phyloP scores from a whole-genome alignment of 2,888 invertebrate genomes.

The Plagiodera versicolora region DNA sequence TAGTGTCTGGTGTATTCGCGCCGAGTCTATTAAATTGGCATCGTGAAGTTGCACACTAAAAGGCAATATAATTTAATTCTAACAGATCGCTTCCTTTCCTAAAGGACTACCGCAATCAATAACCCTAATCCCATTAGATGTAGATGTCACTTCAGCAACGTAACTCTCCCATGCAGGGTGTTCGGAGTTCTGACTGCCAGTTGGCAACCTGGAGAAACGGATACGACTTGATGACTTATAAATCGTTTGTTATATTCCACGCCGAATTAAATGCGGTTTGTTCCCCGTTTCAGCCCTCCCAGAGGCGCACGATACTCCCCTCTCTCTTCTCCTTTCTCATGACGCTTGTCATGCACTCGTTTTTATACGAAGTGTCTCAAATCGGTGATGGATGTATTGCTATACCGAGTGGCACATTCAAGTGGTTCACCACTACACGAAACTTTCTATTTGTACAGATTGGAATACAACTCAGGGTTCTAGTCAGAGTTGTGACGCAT shows the following conservation, averaged over 20 bases:
- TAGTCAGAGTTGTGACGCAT: no score
- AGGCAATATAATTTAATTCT: constrained; percentile 39
- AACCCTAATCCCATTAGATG: constrained; percentile 45
- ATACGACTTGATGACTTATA: constrained; percentile 40
- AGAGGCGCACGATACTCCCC: constrained; percentile 11
- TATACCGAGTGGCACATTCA: no score
- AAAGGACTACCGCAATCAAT: constrained; percentile 41
- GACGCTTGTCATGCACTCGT: no score
- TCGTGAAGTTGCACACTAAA: constrained; percentile 25
- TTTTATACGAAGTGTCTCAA: no score
- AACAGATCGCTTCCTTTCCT: constrained; percentile 39
- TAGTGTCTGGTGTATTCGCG: constrained; percentile 22
- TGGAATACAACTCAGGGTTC: no score
- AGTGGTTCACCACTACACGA: no score
- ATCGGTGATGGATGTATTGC: no score
- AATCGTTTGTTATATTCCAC: constrained; percentile 37
- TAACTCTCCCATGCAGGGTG: constrained; percentile 33
- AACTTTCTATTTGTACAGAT: no score
- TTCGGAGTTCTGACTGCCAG: constrained; percentile 30
- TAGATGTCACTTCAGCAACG: constrained; percentile 43
- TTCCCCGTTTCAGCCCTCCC: constrained; percentile 12
- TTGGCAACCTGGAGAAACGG: constrained; percentile 31
- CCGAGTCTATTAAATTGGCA: constrained; percentile 31
- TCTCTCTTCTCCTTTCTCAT: no score
- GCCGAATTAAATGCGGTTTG: constrained; percentile 25